These are phyloP conservation scores for Volucella inflata DNA, from an alignment of 2,888 invertebrate species.

Conservation along the genomic window DNA sequence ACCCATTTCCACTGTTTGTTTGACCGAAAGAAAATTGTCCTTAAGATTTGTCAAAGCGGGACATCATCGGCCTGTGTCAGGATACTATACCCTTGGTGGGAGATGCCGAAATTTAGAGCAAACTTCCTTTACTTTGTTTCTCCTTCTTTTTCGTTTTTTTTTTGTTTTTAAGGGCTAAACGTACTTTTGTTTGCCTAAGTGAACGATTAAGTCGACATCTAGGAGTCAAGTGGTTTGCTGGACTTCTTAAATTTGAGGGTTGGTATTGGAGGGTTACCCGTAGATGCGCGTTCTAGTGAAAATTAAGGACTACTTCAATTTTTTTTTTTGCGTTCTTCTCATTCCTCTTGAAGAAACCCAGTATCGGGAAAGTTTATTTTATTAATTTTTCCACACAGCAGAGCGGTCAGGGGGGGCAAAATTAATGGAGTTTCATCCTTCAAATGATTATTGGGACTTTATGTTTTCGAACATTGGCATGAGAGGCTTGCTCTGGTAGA, in stretches of 20 bases:
- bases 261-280: no score
- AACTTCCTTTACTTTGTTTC: background rate
- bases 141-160: background rate
- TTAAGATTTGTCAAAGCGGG: slow-evolving; percentile 31
- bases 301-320: slow-evolving; percentile 30
- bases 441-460: no score
- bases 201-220: slow-evolving; percentile 63
- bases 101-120: slow-evolving; percentile 25
- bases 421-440: no score
- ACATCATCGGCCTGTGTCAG: slow-evolving; percentile 3
- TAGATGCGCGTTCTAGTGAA: slow-evolving; percentile 21
- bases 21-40: slow-evolving; percentile 42
- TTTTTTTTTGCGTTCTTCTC: no score
- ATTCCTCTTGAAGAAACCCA: background rate
- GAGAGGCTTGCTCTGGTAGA: no score
- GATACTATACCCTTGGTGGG: background rate
- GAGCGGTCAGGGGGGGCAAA: no score
- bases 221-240: slow-evolving; percentile 23
- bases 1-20: slow-evolving; percentile 45
- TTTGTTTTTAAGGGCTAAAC: slow-evolving; percentile 1
- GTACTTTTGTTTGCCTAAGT: slow-evolving; percentile 65
- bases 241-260: background rate
- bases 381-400: slow-evolving; percentile 52
- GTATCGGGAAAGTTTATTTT: slow-evolving; percentile 54
- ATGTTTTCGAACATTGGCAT: background rate